A percentile compares a stretch with the other conserved stretches of the same genome.
Conservation (phyloP, 2,888 invertebrate species). For the Mamestra brassicae region DNA sequence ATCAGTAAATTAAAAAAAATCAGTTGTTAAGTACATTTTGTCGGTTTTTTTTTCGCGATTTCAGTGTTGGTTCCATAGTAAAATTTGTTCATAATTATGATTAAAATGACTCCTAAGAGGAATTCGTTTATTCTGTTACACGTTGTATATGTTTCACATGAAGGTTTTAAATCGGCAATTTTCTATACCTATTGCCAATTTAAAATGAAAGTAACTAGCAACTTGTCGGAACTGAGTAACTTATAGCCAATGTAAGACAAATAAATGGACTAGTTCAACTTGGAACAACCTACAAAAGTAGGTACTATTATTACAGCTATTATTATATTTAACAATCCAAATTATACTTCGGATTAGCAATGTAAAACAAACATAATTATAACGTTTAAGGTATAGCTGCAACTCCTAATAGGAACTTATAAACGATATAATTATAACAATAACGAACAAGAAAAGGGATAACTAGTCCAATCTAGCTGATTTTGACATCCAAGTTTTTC, state of each 20-base stretch:
- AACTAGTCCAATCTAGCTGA: slow-evolving; percentile 15
- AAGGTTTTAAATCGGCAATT: not conserved
- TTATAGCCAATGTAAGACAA: not conserved
- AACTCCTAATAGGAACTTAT: not conserved
- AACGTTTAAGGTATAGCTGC: not conserved
- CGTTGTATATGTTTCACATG: too few relatives aligned
- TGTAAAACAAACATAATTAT: slow-evolving; percentile 11
- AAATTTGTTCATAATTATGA: too few relatives aligned
- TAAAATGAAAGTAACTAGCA: slow-evolving; percentile 2
- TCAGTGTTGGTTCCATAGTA: too few relatives aligned
- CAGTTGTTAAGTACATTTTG: too few relatives aligned
- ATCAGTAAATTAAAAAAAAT: too few relatives aligned
- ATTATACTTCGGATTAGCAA: slow-evolving; percentile 1
- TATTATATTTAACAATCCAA: slow-evolving; percentile 15
- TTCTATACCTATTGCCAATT: not conserved
- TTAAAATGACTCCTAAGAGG: too few relatives aligned
- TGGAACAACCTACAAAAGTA: slow-evolving; percentile 8
- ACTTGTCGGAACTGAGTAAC: not conserved
- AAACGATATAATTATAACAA: slow-evolving; percentile 3
- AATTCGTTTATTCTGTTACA: too few relatives aligned
- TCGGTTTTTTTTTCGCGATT: too few relatives aligned
- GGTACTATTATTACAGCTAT: slow-evolving; percentile 15
- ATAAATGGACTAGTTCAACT: slow-evolving; percentile 12
- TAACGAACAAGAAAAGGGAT: slow-evolving; percentile 1
- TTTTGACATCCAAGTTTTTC: slow-evolving; percentile 25